Percentiles rank a stretch among this genome's conserved stretches.
These are phyloP conservation scores for Martes martes DNA, from an alignment of 2,113 vertebrate genomes.

Conservation along the genomic window DNA sequence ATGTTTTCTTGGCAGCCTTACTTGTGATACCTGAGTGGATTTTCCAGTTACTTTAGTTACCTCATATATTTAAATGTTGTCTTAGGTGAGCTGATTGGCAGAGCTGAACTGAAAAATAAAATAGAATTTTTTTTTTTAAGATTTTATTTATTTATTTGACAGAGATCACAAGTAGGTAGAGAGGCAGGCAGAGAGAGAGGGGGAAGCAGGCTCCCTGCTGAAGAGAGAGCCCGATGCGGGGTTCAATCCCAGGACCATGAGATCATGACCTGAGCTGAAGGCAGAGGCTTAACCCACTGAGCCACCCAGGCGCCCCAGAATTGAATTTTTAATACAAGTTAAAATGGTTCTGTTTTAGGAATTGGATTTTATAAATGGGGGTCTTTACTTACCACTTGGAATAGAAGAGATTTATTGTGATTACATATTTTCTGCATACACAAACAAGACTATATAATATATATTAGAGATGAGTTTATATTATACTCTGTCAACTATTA, in stretches of 20 bases:
- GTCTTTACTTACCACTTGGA: conserved; percentile 9
- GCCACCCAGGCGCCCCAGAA: not conserved
- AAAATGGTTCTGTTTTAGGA: not conserved
- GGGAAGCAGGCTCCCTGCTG: no score
- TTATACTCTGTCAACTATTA: not conserved
- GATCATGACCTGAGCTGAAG: no score
- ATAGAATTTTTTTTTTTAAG: not conserved
- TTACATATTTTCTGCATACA: not conserved
- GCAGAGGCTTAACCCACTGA: no score
- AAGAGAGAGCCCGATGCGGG: no score
- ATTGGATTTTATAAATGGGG: not conserved
- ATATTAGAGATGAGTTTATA: not conserved
- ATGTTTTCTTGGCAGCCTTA: not conserved
- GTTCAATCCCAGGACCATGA: no score
- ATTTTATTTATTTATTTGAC: no score
- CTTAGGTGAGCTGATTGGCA: not conserved
- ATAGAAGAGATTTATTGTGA: not conserved
- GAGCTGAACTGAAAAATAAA: not conserved
- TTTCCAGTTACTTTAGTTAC: not conserved
- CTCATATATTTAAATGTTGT: not conserved
- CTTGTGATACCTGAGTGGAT: not conserved
- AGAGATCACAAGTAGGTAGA: no score
- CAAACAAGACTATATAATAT: not conserved
- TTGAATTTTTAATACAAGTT: not conserved
- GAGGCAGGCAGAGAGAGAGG: no score